Base-by-base conservation (phyloP, 1,140 invertebrate genomes). In the Melanaphis sacchari region DNA sequence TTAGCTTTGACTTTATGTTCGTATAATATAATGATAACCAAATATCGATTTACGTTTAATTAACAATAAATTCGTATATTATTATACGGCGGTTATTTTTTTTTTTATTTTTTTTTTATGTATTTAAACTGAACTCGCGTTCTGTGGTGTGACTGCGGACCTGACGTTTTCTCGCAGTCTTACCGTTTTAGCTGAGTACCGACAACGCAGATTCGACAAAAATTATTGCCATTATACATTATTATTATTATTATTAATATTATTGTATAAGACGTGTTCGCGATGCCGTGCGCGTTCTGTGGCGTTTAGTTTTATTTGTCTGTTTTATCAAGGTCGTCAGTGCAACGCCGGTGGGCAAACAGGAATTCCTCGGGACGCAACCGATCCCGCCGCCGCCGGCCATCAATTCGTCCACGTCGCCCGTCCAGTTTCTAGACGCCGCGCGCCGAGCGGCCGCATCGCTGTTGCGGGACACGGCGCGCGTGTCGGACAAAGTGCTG, bases 301-400 rank as follows among this genome's bases (percentile, higher is more conserved):
- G 59, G 59, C n/a, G 59, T 76, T 76, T 76, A n/a, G 59, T 76
- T 76, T 76, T 76, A 18, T 76, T n/a, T 76, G 59, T 76, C 59
- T 76, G 59, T 76, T 76, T 76, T 76, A 6, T 76, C 59, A 76
- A 76, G 59, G 59, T 76, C 59, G n/a, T n/a, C 59, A 2, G 59
- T 15, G 59, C 4, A 5, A n/a, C 31, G 31, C 59, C 59, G 31
- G 1, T 76, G 59, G 54, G 26, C 24, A 26, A 54, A 54, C 8
- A 9, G 24, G 15, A 21, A 76, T n/a, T 76, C 59, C 31, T 15
- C 11, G 59, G 11, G 15, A 15, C 59, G 26, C 26, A 31, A 66
- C 59, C 59, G 0, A 31, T 4, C 59, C 59, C 59, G 5, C 15
- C 31, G 1, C 59, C 3, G 59, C 59, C 31, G 15, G 59, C 9